phyloP scores from a whole-genome alignment of 2,113 vertebrate genomes.

The Gymnogyps californianus region DNA sequence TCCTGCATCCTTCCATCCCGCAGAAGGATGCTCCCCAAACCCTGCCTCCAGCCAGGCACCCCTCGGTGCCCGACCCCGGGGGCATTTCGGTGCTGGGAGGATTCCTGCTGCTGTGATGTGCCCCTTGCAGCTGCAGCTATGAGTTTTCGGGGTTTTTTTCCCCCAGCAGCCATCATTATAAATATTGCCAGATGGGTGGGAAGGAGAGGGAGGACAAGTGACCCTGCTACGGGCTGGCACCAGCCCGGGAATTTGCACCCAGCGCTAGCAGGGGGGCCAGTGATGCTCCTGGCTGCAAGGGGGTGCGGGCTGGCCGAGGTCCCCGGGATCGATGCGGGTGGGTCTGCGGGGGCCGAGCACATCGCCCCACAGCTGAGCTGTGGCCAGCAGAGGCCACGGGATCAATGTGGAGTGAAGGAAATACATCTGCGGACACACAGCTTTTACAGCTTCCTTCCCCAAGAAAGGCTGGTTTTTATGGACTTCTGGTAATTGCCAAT shows the following conservation, averaged over 20 bases:
- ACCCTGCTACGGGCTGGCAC: background rate
- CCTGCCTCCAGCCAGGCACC: background rate
- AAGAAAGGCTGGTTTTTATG: background rate
- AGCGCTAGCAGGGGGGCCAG: background rate
- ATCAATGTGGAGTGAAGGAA: constrained; percentile 38
- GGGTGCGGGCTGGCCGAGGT: background rate
- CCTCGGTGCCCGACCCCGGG: fast-evolving
- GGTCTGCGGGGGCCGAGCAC: background rate
- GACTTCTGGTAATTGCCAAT: background rate
- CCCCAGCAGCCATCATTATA: fast-evolving
- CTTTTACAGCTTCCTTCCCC: constrained; percentile 8
- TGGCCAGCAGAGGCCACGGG: constrained; percentile 27
- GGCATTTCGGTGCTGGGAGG: background rate
- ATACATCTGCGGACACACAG: background rate
- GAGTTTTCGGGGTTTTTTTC: too few relatives aligned
- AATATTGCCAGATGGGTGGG: background rate
- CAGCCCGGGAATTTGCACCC: background rate
- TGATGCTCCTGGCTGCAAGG: fast-evolving
- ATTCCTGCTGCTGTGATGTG: background rate
- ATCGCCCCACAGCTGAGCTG: background rate
- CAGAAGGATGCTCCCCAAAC: background rate
- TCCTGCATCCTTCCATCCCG: background rate
- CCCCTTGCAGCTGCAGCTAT: background rate
- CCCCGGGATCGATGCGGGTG: background rate
- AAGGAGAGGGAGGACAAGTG: background rate